Conservation (phyloP, 2,797 vertebrate species). For the Parauchenoglanis punctatus region DNA sequence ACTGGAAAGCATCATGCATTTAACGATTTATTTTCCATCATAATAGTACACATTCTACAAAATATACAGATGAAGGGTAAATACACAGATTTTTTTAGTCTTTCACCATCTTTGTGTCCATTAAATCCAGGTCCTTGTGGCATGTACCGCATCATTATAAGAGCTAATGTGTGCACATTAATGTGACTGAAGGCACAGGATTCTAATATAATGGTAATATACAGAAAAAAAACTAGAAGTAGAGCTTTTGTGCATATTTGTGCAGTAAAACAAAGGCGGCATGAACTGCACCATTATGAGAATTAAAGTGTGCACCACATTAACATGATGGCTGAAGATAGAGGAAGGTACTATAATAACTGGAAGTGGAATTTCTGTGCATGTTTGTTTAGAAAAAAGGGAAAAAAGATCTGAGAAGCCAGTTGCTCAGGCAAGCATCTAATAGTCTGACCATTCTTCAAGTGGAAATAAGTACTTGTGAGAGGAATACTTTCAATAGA, state of each 20-base stretch:
- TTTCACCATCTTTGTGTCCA: background rate
- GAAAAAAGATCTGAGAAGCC: background rate
- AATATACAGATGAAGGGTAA: constrained; percentile 16
- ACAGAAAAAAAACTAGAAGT: background rate
- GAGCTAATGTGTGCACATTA: constrained; percentile 17
- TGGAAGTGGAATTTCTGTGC: background rate
- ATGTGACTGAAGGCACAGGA: background rate
- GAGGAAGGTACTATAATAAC: background rate
- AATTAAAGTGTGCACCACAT: background rate
- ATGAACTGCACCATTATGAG: background rate
- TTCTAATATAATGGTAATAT: background rate
- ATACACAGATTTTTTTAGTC: background rate
- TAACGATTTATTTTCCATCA: constrained; percentile 20
- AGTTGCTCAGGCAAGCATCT: background rate
- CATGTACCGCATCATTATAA: background rate
- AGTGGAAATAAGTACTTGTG: background rate
- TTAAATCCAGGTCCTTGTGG: constrained; percentile 11
- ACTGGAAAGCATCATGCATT: constrained; percentile 10
- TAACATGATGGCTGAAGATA: background rate
- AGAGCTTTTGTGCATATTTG: background rate
- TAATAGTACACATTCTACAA: constrained; percentile 8
- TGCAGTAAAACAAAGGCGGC: background rate
- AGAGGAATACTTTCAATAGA: background rate
- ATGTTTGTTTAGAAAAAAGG: background rate
- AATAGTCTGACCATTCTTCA: background rate